These are phyloP conservation scores for Perodicticus potto DNA, from an alignment of 2,797 vertebrate genomes.

Conservation along the genomic window DNA sequence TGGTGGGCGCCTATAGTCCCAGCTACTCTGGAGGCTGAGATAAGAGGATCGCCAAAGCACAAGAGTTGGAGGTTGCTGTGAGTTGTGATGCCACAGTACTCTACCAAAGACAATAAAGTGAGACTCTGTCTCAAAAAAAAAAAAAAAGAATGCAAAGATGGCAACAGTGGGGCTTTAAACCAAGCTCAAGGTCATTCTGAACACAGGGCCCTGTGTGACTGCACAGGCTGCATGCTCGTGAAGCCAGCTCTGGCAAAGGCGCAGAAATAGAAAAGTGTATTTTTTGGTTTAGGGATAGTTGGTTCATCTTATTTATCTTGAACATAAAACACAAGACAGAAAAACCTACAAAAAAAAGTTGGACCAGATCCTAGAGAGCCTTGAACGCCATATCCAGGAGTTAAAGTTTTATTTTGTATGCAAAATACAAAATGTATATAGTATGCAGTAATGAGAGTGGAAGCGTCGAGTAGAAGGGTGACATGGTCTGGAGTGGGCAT, in stretches of 20 bases:
- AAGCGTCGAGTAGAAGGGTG: neutral
- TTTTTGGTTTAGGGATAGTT: neutral
- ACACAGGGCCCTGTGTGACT: rapidly evolving
- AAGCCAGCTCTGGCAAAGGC: neutral
- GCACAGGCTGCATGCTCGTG: neutral
- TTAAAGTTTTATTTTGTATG: neutral
- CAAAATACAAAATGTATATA: neutral
- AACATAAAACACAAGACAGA: neutral
- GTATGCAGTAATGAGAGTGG: no score
- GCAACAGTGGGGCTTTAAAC: neutral
- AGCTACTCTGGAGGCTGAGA: no score
- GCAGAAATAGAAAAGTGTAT: neutral
- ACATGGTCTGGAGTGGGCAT: neutral
- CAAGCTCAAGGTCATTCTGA: neutral
- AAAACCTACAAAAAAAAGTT: slow-evolving; percentile 22
- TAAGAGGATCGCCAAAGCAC: no score
- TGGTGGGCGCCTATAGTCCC: no score
- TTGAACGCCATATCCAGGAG: neutral
- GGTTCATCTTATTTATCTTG: slow-evolving; percentile 25
- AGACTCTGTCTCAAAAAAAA: no score
- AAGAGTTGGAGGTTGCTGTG: no score
- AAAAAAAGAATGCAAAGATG: neutral
- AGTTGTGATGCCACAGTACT: no score
- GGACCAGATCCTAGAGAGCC: neutral
- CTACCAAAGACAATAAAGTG: no score